Evolutionary conservation across 1,140 invertebrate species (phyloP).

Genomic region (Mactra quadrangularis): DNA sequence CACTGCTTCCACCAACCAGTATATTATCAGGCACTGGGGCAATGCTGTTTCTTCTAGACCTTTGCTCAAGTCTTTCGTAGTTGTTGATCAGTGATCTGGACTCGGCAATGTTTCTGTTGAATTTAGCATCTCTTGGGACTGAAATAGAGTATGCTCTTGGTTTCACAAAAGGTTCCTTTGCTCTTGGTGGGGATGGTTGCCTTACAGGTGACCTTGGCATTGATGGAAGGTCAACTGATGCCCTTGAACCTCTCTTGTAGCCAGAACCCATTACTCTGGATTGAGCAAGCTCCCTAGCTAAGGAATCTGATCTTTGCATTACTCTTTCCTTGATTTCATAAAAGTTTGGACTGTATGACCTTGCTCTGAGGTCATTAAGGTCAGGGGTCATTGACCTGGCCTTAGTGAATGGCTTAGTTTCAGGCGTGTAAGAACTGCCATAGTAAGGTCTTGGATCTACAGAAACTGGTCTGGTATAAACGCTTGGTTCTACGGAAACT

Average conservation of each 20-base stretch:
- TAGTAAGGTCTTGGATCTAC: slow-evolving; percentile 34
- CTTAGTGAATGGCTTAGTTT: slow-evolving; percentile 16
- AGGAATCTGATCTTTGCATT: not conserved
- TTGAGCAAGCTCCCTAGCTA: not conserved
- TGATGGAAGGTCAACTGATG: not conserved
- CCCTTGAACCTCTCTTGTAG: slow-evolving; percentile 4
- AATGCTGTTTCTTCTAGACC: slow-evolving; percentile 19
- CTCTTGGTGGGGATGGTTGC: slow-evolving; percentile 12
- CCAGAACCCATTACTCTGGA: slow-evolving; percentile 3
- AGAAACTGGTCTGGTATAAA: slow-evolving; percentile 17
- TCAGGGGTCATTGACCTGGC: slow-evolving; percentile 50
- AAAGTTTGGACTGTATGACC: slow-evolving; percentile 15
- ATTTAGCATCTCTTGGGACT: slow-evolving; percentile 39
- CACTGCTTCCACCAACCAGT: not conserved
- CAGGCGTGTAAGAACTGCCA: slow-evolving; percentile 7
- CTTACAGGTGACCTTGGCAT: slow-evolving; percentile 14
- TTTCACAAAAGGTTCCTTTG: slow-evolving; percentile 1
- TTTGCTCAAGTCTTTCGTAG: slow-evolving; percentile 33
- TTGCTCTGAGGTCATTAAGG: slow-evolving; percentile 22
- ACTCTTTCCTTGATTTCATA: slow-evolving; percentile 11
- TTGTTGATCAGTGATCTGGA: slow-evolving; percentile 41
- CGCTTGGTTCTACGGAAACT: slow-evolving; percentile 36
- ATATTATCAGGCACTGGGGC: not conserved
- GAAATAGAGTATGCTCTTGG: slow-evolving; percentile 52
- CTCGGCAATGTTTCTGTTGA: slow-evolving; percentile 37